phyloP scores from a whole-genome alignment of 64 coral and sea anemone genomes.

The Stichodactyla helianthus region DNA sequence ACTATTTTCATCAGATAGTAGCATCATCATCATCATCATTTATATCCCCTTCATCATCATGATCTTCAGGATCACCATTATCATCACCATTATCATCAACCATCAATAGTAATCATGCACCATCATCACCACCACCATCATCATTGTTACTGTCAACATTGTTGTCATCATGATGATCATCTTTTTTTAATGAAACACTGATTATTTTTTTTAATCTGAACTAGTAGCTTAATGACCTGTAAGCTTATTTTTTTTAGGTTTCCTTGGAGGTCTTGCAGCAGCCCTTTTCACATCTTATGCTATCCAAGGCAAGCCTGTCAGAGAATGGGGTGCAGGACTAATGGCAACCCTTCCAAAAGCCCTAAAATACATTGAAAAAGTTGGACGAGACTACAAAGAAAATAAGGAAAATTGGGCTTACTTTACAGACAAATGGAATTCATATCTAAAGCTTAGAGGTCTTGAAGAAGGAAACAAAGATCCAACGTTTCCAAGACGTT shows the following conservation, averaged over 20 bases:
- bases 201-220: not conserved
- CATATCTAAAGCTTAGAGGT: conserved; percentile 66
- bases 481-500: conserved; percentile 69
- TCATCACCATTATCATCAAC: too few species aligned
- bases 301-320: conserved; percentile 63
- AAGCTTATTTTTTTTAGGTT: conserved; percentile 51
- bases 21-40: too few species aligned
- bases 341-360: conserved; percentile 64
- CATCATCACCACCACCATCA: not conserved
- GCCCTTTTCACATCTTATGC: conserved; percentile 76
- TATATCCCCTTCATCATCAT: too few species aligned
- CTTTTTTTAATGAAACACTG: not conserved
- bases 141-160: not conserved
- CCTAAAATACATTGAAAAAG: conserved; percentile 57
- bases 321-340: conserved; percentile 72
- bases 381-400: conserved; percentile 66
- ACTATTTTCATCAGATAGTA: too few species aligned
- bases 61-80: too few species aligned
- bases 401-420: conserved; percentile 86
- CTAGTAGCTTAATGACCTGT: not conserved
- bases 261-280: conserved; percentile 72
- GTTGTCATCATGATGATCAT: not conserved
- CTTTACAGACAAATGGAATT: conserved; percentile 79
- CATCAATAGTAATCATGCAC: too few species aligned
- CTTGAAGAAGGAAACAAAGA: conserved; percentile 65